Base-by-base conservation (phyloP, 2,888 invertebrate genomes). In the Lepidocyrtinus sp. region DNA sequence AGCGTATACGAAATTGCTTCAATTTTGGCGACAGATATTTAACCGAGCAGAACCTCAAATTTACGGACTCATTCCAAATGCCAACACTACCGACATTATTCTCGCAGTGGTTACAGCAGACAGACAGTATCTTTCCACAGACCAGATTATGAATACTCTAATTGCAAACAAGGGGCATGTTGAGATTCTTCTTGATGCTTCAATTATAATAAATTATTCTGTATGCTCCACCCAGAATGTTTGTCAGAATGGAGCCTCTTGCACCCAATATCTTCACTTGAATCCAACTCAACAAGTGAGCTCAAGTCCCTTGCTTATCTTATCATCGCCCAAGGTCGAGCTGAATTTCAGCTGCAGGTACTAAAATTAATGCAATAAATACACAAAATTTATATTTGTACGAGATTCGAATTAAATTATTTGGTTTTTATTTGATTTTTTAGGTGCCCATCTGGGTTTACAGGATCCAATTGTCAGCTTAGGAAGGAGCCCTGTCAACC, bases 401-500 rank as follows among this genome's bases (percentile, higher is more conserved):
- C n/a, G n/a, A n/a, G n/a, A n/a, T n/a, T n/a, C n/a, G n/a, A n/a
- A n/a, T n/a, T n/a, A n/a, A n/a, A n/a, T n/a, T n/a, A n/a, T n/a
- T n/a, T n/a, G n/a, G n/a, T n/a, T n/a, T n/a, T n/a, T n/a, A n/a
- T n/a, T n/a, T n/a, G n/a, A n/a, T n/a, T n/a, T n/a, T n/a, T n/a
- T n/a, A 92, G 93, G 83, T 97, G 97, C 88, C 91, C 92, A 0
- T 94, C 94, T 82, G 95, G 96, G 61, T 97, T 94, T 88, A 94
- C 93, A 15, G 86, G 86, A 15, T 75, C 78, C 19, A 82, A 85
- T 62, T 97, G 97, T 88, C 94, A 95, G 87, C 93, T 93, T 87
- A 91, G 95, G 5, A 95, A 96, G 90, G 96, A 97, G 90, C 98
- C 98, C 0, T 96, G 97, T 88, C 91, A 93, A 24, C 95, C 96